Base-by-base conservation (phyloP, 1,140 invertebrate species). In the Microplitis demolitor region DNA sequence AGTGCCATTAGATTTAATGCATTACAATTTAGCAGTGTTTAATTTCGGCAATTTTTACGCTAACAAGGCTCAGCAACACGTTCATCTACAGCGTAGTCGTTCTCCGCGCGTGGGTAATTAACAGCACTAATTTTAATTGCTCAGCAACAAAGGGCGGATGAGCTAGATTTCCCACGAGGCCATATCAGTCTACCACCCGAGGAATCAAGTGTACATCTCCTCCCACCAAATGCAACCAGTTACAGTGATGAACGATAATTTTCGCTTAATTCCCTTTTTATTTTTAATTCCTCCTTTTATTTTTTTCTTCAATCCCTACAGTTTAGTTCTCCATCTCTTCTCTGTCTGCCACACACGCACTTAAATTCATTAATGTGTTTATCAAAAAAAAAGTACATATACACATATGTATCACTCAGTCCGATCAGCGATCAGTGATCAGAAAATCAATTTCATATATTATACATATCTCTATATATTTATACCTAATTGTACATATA, bases 51-150 rank as follows among this genome's bases (percentile, higher is more conserved):
- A 16, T 45, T 45, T 69, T 69, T 69, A 11, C 35, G 54, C 24
- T 24, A 34, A 66, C 35, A 66, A 45, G 24, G 16, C 63, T 35
- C 63, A 37, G 35, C 39, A 8, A 24, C 11, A 14, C n/a, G 8
- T 45, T 45, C 39, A 45, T 45, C 39, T 45, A 45, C 39, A 45
- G 6, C 9, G 64, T 45, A 39, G 53, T 60, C 37, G 39, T 56
- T 34, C 9, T 8, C 53, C 74, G 66, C 56, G 68, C 63, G 71
- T 58, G 16, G 71, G 63, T 71, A 76, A 76, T 76, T 76, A 76
- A 73, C 71, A 73, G 74, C 60, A 73, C 74, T 76, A 76, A 76
- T 76, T 76, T 76, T 76, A 76, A 76, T 76, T 76, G 74, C 74
- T 71, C 51, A 53, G 66, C 64, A 76, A 76, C 72, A 76, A 76